Evolutionary conservation across 2,113 vertebrate species (phyloP), one percentile per base, ranked within the genome.

Genomic region (Ivindomyrus marchei): DNA sequence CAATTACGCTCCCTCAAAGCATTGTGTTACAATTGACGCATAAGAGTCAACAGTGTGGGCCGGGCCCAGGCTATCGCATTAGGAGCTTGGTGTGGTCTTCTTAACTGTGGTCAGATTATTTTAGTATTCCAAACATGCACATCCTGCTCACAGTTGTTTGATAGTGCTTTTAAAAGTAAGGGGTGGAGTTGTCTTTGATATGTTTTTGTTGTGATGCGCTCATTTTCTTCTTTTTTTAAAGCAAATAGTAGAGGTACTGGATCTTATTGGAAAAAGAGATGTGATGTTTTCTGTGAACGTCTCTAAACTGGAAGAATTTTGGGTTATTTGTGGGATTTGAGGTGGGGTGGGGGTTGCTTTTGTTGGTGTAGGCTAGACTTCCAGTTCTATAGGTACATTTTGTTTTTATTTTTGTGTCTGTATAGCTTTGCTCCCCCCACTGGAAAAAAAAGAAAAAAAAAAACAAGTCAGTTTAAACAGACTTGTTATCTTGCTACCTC

Each of bases 401-500:
- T 93, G 88, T 92, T 94, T 93, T 93, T 92, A 94, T 95, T 95
- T 94, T 95, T 94, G 93, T 95, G 95, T 96, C 93, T 94, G 92
- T 96, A 97, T 96, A 96, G 96, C 95, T 97, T 97, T 96, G 93
- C 95, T 96, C 96, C 96, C 93, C 95, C 95, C 94, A 95, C 94
- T 94, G 74, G 74, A 42, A 80, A 80, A 93, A 95, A 56, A n/a
- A 36, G 1, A 1, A 36, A 49, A 94, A 95, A 93, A 90, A 94
- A 95, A 94, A 93, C 91, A 88, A 95, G 95, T 94, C 93, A 92
- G 94, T 94, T 94, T 94, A 95, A 95, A 94, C 96, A 94, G 97
- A 91, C 94, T 95, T 93, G 90, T 95, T 95, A 96, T 96, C 96
- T 97, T 96, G 96, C 98, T 98, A 98, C 98, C 98, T 99, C 98